These are phyloP conservation scores for Oasisia sp. DNA, from an alignment of 2,888 invertebrate species.

Conservation along the genomic window DNA sequence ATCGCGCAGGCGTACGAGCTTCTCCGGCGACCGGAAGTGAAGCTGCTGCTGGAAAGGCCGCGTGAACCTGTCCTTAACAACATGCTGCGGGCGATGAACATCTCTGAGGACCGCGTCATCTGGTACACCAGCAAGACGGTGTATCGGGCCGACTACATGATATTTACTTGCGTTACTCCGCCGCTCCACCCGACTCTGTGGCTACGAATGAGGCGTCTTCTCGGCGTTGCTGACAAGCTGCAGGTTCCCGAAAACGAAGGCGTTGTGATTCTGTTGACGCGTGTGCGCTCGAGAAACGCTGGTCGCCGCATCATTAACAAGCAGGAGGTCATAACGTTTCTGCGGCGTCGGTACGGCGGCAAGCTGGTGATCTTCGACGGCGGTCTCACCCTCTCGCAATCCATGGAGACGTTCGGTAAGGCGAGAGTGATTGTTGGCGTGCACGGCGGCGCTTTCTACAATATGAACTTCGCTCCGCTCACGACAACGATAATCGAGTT, in stretches of 20 bases:
- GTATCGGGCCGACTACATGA: constrained; percentile 29
- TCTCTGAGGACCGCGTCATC: constrained; percentile 23
- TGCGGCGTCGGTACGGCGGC: constrained; percentile 25
- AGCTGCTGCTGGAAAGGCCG: constrained; percentile 26
- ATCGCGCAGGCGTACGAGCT: constrained; percentile 28
- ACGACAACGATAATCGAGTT: constrained; percentile 18
- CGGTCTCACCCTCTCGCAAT: constrained; percentile 26
- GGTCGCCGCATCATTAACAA: constrained; percentile 29
- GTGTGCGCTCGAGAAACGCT: constrained; percentile 20
- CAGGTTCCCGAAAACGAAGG: not conserved
- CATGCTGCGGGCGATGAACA: constrained; percentile 24
- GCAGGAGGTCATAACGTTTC: constrained; percentile 22
- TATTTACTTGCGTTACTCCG: constrained; percentile 32
- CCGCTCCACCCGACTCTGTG: constrained; percentile 32
- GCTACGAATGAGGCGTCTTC: constrained; percentile 23
- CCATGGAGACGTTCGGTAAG: constrained; percentile 23
- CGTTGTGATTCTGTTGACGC: constrained; percentile 28
- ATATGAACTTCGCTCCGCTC: constrained; percentile 27
- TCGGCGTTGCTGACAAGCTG: not conserved
- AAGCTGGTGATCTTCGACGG: constrained; percentile 30
- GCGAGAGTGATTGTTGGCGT: constrained; percentile 30
- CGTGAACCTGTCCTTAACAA: constrained; percentile 18
- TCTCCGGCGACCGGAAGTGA: constrained; percentile 26
- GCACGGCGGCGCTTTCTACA: constrained; percentile 34
- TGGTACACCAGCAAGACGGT: constrained; percentile 26